Evolutionary conservation across 1,140 invertebrate species (phyloP).

Genomic region (Psix sp.): DNA sequence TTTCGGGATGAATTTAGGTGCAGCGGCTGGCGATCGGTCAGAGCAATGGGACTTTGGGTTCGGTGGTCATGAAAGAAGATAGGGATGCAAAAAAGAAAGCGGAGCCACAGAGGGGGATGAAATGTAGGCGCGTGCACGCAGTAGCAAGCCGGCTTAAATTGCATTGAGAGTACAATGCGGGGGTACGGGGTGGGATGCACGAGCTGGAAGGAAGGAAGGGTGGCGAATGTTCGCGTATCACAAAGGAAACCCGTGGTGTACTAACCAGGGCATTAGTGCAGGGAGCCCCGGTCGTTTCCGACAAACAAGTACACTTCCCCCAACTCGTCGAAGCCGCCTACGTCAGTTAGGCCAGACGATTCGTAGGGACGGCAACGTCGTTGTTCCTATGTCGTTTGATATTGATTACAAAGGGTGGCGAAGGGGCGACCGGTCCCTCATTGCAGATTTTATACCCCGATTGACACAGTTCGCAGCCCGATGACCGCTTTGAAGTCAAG

Average conservation of each 20-base stretch:
- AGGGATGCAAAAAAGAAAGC: constrained; percentile 26
- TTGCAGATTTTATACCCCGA: constrained; percentile 69
- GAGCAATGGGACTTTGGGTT: constrained; percentile 17
- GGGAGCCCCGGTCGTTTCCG: constrained; percentile 58
- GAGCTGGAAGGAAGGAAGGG: constrained; percentile 58
- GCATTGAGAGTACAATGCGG: constrained; percentile 54
- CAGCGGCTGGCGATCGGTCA: constrained; percentile 14
- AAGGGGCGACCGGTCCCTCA: constrained; percentile 57
- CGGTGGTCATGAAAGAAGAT: constrained; percentile 18
- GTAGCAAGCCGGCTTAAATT: constrained; percentile 61
- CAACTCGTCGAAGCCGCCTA: constrained; percentile 28
- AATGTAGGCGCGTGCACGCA: constrained; percentile 57
- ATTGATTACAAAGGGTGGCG: constrained; percentile 66
- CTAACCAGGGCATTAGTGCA: constrained; percentile 66
- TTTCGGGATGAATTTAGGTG: constrained; percentile 13
- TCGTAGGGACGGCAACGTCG: constrained; percentile 35
- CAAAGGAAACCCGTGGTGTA: constrained; percentile 62
- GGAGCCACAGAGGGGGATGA: constrained; percentile 42
- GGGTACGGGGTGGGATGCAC: constrained; percentile 38
- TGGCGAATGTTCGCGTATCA: constrained; percentile 51
- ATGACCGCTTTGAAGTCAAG: constrained; percentile 69
- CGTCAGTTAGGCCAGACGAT: constrained; percentile 28
- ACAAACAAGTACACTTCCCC: constrained; percentile 61
- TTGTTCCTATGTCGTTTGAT: constrained; percentile 64
- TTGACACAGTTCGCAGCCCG: constrained; percentile 69